Evolutionary conservation across 1,140 invertebrate species (phyloP).

Genomic region (Drosophila novamexicana): DNA sequence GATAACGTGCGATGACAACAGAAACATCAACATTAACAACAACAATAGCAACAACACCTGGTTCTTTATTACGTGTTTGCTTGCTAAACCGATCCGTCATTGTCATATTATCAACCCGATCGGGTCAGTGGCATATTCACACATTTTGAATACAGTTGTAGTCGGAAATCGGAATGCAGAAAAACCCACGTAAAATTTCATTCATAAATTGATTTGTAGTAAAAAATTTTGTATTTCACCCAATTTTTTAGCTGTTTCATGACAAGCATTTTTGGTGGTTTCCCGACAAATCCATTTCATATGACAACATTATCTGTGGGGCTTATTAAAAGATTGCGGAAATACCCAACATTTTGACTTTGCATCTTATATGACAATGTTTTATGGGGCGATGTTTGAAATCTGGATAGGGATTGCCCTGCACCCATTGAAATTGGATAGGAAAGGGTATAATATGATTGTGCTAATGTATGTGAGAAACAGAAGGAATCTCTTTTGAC

Average conservation of each 20-base stretch:
- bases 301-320: not conserved
- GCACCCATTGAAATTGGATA: too few species aligned
- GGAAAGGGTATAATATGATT: too few species aligned
- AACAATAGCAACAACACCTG: not conserved
- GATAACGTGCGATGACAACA: conserved; percentile 1
- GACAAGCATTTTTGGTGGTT: conserved; percentile 21
- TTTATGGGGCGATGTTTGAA: not conserved
- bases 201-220: conserved; percentile 11
- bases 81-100: not conserved
- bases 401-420: not conserved
- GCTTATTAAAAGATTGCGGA: not conserved
- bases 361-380: not conserved
- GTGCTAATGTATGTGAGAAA: too few species aligned
- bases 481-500: too few species aligned
- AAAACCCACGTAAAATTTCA: conserved; percentile 14
- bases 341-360: not conserved
- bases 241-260: not conserved
- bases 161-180: conserved; percentile 1
- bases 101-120: not conserved
- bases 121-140: conserved; percentile 5
- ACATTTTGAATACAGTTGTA: not conserved
- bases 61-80: conserved; percentile 3
- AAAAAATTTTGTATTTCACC: conserved; percentile 12
- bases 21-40: not conserved
- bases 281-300: not conserved